These are phyloP conservation scores for Hippocampus kuda DNA, from an alignment of 2,797 vertebrate genomes.

Conservation along the genomic window DNA sequence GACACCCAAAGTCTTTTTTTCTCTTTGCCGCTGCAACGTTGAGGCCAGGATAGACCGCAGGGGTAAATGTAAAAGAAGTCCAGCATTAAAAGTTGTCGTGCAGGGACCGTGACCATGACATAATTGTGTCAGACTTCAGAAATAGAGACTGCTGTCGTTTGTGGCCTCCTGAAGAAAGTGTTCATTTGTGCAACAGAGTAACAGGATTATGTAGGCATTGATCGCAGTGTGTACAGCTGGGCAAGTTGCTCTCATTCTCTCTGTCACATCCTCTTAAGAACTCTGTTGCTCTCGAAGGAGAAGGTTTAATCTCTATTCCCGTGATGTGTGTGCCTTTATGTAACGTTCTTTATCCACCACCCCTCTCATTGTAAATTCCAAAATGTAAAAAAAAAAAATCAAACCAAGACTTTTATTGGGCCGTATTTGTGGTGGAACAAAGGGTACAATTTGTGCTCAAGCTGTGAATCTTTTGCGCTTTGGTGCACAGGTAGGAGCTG, in stretches of 20 bases:
- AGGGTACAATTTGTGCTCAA: not conserved
- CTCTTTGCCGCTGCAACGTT: not conserved
- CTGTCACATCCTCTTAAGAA: conserved; percentile 25
- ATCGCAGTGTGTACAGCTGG: conserved; percentile 22
- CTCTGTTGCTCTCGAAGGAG: conserved; percentile 29
- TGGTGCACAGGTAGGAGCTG: not conserved
- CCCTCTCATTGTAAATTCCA: not conserved
- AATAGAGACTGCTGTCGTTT: conserved; percentile 6
- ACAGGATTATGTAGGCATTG: conserved; percentile 45
- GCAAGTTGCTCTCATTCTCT: conserved; percentile 33
- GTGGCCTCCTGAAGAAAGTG: conserved; percentile 10
- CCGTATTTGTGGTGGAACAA: not conserved
- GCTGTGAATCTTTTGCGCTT: not conserved
- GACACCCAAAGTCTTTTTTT: not conserved
- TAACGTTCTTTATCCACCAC: not conserved
- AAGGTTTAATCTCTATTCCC: conserved; percentile 35
- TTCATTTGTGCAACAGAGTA: conserved; percentile 39
- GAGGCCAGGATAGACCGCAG: not conserved
- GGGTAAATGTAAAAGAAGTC: not conserved
- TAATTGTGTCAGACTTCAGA: not conserved
- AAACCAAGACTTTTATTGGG: not conserved
- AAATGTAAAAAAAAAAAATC: not conserved
- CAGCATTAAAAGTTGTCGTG: not conserved
- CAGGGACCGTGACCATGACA: conserved; percentile 8
- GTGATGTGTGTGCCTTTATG: not conserved